Evolutionary conservation across 1,140 invertebrate genomes (phyloP).

Genomic region (Venturia canescens): DNA sequence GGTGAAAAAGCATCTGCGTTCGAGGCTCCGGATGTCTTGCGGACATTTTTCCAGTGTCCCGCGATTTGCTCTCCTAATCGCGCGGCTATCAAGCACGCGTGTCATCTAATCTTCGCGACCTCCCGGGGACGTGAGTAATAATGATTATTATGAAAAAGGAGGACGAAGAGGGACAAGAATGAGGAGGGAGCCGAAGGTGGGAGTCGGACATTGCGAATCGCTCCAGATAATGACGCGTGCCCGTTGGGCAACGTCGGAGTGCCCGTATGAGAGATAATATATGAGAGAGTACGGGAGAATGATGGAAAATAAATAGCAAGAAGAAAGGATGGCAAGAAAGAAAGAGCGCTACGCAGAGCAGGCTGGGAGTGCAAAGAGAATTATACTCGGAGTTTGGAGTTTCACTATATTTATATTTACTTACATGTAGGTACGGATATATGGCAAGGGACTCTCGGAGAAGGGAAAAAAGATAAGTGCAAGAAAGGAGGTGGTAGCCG

Average conservation of each 20-base stretch:
- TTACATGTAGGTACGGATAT: conserved; percentile 16
- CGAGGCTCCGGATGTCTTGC: background rate
- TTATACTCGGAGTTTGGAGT: background rate
- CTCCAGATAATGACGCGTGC: conserved; percentile 56
- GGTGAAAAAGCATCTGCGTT: too few relatives aligned
- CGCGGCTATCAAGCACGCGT: conserved; percentile 51
- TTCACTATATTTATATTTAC: conserved; percentile 4
- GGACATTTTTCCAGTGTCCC: background rate
- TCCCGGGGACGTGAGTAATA: conserved; percentile 62
- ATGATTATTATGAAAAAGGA: conserved; percentile 55
- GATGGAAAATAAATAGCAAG: conserved; percentile 24
- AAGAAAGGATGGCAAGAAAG: conserved; percentile 27
- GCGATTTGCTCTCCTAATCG: background rate
- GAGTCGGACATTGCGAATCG: conserved; percentile 14
- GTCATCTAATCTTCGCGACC: conserved; percentile 40
- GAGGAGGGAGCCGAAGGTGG: conserved; percentile 15
- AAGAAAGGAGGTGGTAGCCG: conserved; percentile 29
- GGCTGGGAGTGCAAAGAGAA: conserved; percentile 39
- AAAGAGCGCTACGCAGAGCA: conserved; percentile 33
- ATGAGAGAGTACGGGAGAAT: conserved; percentile 43
- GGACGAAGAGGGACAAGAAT: background rate
- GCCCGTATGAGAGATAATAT: conserved; percentile 38
- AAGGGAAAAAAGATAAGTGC: conserved; percentile 1
- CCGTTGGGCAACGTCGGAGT: conserved; percentile 45
- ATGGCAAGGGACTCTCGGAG: conserved; percentile 19